Percentiles rank a stretch among this genome's conserved stretches.
phyloP scores from a whole-genome alignment of 2,797 vertebrate species.

The Acanthopagrus latus region DNA sequence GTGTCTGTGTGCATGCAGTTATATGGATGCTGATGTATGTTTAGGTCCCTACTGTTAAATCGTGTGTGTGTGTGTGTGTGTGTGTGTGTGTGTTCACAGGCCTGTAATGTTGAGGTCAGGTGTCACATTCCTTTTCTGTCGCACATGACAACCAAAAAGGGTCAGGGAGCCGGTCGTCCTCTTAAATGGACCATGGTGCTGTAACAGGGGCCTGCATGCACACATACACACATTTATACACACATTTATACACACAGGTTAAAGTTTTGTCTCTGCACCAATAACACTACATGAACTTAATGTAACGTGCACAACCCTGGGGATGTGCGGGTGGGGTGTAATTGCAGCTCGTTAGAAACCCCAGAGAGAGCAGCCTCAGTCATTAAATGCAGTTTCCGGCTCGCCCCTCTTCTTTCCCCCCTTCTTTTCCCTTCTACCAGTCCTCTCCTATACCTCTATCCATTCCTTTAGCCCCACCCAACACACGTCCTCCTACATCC shows the following conservation, averaged over 20 bases:
- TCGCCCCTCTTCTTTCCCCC: slow-evolving; percentile 26
- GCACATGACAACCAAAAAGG: slow-evolving; percentile 65
- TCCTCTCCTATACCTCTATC: slow-evolving; percentile 18
- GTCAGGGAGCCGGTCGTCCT: slow-evolving; percentile 30
- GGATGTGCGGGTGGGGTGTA: slow-evolving; percentile 45
- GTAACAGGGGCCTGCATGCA: slow-evolving; percentile 14
- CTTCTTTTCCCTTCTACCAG: slow-evolving; percentile 16
- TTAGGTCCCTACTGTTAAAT: not conserved
- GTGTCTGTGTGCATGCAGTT: slow-evolving; percentile 1
- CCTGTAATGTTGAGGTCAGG: slow-evolving; percentile 70
- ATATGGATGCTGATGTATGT: not conserved
- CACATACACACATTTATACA: slow-evolving; percentile 1
- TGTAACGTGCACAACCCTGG: too few species aligned
- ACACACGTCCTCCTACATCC: not conserved
- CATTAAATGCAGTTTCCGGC: slow-evolving; percentile 80
- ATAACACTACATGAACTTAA: too few species aligned
- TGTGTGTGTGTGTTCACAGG: slow-evolving; percentile 35
- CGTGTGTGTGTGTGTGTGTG: slow-evolving; percentile 1
- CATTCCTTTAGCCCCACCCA: slow-evolving; percentile 31
- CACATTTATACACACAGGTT: slow-evolving; percentile 15
- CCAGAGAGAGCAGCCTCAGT: slow-evolving; percentile 70
- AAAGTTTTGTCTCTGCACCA: not conserved
- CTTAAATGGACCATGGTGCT: not conserved
- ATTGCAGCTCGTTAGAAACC: slow-evolving; percentile 76
- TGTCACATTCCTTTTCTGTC: slow-evolving; percentile 69